Conservation (phyloP, 2,113 vertebrate genomes). For the Pseudonaja textilis region DNA sequence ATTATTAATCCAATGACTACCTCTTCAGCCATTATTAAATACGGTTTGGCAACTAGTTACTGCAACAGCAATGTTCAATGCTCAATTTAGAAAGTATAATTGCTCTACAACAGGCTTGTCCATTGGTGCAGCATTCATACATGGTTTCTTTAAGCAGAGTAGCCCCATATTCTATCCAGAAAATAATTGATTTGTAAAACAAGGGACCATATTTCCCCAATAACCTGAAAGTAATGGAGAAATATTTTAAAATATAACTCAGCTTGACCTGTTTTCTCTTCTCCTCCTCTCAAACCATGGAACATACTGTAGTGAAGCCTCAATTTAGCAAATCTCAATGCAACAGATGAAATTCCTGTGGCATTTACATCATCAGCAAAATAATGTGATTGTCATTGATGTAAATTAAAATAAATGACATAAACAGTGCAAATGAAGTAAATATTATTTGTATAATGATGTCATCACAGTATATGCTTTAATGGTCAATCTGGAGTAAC, state of each 20-base stretch:
- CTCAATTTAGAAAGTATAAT: background rate
- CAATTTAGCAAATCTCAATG: background rate
- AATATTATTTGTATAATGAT: background rate
- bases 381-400: background rate
- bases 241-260: background rate
- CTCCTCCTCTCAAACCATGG: background rate
- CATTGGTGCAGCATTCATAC: too few species aligned
- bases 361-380: background rate
- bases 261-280: background rate
- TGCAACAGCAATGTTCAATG: background rate
- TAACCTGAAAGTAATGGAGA: background rate
- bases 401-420: background rate
- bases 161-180: background rate
- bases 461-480: background rate
- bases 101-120: background rate
- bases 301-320: background rate
- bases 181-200: background rate
- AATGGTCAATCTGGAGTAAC: background rate
- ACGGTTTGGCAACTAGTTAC: constrained; percentile 20
- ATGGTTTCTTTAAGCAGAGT: background rate
- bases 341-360: background rate
- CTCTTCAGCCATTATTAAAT: constrained; percentile 1
- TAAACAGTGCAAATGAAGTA: background rate
- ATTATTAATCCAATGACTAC: background rate
- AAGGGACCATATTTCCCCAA: background rate